phyloP scores from a whole-genome alignment of 2,113 vertebrate species.

The Centropus unirufus region DNA sequence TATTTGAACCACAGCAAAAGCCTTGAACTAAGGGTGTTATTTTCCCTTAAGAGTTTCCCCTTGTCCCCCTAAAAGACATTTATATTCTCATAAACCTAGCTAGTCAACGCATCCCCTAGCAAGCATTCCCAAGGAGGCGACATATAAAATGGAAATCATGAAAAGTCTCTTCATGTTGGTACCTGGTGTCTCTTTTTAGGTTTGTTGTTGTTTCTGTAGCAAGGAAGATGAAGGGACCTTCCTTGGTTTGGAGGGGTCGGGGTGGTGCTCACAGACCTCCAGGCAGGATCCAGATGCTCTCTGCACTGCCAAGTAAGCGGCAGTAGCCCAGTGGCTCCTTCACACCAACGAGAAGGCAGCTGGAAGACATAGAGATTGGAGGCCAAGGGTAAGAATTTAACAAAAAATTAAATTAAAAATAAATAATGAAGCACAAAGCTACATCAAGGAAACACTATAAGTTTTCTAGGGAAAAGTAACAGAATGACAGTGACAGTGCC shows the following conservation, averaged over 20 bases:
- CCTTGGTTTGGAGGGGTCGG: no score
- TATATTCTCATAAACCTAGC: background rate
- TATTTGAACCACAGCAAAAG: background rate
- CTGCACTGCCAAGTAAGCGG: background rate
- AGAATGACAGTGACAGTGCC: background rate
- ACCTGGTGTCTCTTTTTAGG: background rate
- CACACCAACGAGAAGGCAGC: background rate
- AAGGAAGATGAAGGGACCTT: background rate
- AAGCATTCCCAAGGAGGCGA: background rate
- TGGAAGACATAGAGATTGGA: rapidly evolving
- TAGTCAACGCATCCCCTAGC: background rate
- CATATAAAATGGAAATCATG: background rate
- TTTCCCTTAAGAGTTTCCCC: background rate
- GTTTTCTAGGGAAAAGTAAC: background rate
- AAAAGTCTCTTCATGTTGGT: background rate
- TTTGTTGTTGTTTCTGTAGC: background rate
- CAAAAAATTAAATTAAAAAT: background rate
- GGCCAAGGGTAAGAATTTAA: background rate
- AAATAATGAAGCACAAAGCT: background rate
- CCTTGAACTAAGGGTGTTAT: background rate
- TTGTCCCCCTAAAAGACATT: no score
- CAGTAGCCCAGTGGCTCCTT: background rate
- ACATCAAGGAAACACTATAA: background rate
- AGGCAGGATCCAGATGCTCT: background rate
- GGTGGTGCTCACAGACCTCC: background rate